Conservation (phyloP, 2,888 invertebrate genomes). For the Polietes domitor region DNA sequence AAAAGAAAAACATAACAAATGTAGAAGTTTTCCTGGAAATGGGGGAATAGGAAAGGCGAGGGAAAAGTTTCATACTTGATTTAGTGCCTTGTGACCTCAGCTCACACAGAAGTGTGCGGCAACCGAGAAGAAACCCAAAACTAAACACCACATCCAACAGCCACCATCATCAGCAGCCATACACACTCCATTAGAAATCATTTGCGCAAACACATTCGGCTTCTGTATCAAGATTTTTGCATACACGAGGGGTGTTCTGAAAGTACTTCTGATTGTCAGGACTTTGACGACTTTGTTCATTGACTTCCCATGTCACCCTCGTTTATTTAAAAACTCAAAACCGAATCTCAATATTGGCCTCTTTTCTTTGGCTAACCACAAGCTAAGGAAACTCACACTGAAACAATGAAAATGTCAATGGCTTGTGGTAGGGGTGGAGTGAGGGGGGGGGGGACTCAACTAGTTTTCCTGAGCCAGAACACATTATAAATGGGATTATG, state of each 20-base stretch:
- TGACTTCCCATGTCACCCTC: not conserved
- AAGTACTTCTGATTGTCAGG: too few species aligned
- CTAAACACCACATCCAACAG: constrained; percentile 76
- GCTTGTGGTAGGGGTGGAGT: not conserved
- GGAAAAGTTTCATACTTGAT: constrained; percentile 76
- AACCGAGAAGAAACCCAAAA: constrained; percentile 16
- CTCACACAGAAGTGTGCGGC: constrained; percentile 73
- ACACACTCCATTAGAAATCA: constrained; percentile 64
- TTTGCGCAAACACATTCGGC: constrained; percentile 57
- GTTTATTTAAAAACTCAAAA: not conserved
- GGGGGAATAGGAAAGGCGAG: constrained; percentile 38
- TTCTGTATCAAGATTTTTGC: not conserved
- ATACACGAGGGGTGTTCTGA: not conserved
- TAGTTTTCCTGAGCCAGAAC: constrained; percentile 60
- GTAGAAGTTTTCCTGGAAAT: constrained; percentile 48
- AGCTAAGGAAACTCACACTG: constrained; percentile 59
- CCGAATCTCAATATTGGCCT: constrained; percentile 58
- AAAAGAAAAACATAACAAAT: constrained; percentile 53
- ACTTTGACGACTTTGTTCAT: too few species aligned
- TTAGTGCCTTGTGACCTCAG: constrained; percentile 81
- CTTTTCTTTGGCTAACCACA: constrained; percentile 57
- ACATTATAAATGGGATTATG: constrained; percentile 81
- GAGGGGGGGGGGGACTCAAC: constrained; percentile 46
- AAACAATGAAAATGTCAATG: constrained; percentile 33
- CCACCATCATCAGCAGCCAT: constrained; percentile 63